Percentiles rank a stretch among this genome's conserved stretches.
phyloP scores from a whole-genome alignment of 2,113 vertebrate species.

The human (Homo sapiens) region GRCh38 chr2:104369001-104369500 shows the following conservation, averaged over 20 bases:
- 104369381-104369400: background rate
- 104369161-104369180: conserved; percentile 64
- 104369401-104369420: background rate
- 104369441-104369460: background rate
- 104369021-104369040: conserved; percentile 43
- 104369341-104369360: no score
- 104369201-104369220: conserved; percentile 56
- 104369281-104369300: background rate
- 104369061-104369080: conserved; percentile 28
- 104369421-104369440: fast-evolving
- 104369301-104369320: background rate
- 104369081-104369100: conserved; percentile 34
- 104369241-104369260: conserved; percentile 51
- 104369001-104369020: conserved; percentile 38
- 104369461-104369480: no score
- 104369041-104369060: conserved; percentile 18
- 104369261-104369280: conserved; percentile 58
- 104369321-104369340: background rate
- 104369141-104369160: conserved; percentile 64
- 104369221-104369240: conserved; percentile 51
- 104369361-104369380: fast-evolving
- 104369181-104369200: conserved; percentile 63
- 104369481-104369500: no score
- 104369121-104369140: background rate
- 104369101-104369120: background rate